These are phyloP conservation scores for Neosilurus hyrtlii DNA, from an alignment of 2,797 vertebrate species.

Conservation along the genomic window DNA sequence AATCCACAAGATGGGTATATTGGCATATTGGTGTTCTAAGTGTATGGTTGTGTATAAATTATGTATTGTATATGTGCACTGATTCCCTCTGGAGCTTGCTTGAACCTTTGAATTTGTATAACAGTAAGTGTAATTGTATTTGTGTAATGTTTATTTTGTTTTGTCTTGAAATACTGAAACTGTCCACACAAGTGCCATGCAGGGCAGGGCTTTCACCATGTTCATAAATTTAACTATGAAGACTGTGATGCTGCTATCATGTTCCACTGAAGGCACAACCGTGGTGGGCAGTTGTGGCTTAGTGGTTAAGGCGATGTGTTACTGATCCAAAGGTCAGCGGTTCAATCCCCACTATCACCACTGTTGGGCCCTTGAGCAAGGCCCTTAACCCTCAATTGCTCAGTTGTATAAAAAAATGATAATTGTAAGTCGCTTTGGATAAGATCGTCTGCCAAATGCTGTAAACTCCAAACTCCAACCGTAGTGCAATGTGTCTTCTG, in stretches of 20 bases:
- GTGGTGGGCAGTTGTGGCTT: no score
- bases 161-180: conserved; percentile 12
- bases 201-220: not conserved
- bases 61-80: not conserved
- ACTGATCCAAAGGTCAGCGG: no score
- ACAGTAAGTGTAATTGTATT: not conserved
- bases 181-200: not conserved
- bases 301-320: no score
- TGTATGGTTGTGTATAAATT: conserved; percentile 1
- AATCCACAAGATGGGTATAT: not conserved
- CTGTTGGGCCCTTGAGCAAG: no score
- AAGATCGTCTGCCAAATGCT: no score
- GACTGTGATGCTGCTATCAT: conserved; percentile 10
- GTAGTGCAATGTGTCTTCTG: not conserved
- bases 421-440: no score
- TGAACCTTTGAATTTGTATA: not conserved
- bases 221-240: not conserved
- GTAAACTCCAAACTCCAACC: no score
- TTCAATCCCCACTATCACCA: no score
- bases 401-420: no score
- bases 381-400: no score
- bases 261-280: not conserved
- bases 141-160: not conserved
- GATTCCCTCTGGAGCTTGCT: conserved; percentile 1
- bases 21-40: not conserved